phyloP scores from a whole-genome alignment of 92 coral and sea anemone species.

The Siderastrea radians region DNA sequence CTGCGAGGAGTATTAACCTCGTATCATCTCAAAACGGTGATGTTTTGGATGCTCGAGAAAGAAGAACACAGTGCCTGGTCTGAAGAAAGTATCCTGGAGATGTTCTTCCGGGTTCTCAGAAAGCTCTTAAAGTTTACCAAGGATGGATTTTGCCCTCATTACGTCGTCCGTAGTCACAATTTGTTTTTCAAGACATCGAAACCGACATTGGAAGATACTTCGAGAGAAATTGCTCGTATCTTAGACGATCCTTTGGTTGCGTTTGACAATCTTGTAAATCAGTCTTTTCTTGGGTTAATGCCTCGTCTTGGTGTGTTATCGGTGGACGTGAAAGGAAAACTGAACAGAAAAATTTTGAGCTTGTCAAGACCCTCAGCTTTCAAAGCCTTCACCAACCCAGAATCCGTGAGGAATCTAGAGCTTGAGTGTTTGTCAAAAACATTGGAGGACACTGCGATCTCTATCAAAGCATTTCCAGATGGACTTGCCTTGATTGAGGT shows the following conservation, averaged over 20 bases:
- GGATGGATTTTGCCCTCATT: constrained; percentile 49
- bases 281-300: constrained; percentile 7
- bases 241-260: constrained; percentile 15
- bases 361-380: constrained; percentile 1
- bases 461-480: constrained; percentile 4
- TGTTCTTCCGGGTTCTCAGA: constrained; percentile 18
- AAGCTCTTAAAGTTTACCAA: constrained; percentile 1
- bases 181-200: constrained; percentile 48
- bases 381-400: not conserved
- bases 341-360: constrained; percentile 11
- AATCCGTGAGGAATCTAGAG: constrained; percentile 6
- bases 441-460: constrained; percentile 19
- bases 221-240: not conserved
- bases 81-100: constrained; percentile 15
- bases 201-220: constrained; percentile 14
- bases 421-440: constrained; percentile 35
- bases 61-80: constrained; percentile 31
- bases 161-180: constrained; percentile 39
- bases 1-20: constrained; percentile 32
- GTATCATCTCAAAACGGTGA: constrained; percentile 52
- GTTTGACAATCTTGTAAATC: constrained; percentile 11
- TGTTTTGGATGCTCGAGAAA: constrained; percentile 60
- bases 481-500: constrained; percentile 2
- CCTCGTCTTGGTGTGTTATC: constrained; percentile 29
- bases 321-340: constrained; percentile 2